Evolutionary conservation across 2,888 invertebrate species (phyloP), one percentile per base, ranked within the genome.

Genomic region (Hypselothyrea guttata): DNA sequence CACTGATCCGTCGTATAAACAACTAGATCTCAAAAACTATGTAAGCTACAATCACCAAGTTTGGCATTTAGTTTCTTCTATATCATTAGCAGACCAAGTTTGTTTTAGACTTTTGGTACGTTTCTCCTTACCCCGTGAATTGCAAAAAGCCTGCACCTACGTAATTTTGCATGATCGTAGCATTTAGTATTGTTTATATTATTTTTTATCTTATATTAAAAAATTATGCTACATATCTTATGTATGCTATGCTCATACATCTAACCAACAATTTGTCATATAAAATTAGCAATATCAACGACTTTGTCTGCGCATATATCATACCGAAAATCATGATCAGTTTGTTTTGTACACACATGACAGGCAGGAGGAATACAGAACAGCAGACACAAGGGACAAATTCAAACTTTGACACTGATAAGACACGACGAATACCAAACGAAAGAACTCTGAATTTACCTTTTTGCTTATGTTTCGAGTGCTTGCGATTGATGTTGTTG

Each of bases 371-470:
- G 34, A 49, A 65, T 65, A 31, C 11, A 18, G 31, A 37, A 45
- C n/a, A 35, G 15, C 3, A 4, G 27, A 45, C 7, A 41, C 12
- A 30, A 46, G 31, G 46, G 27, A 35, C 68, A 56, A 57, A 57
- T 58, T 46, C 58, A 52, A 77, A 62, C 63, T 62, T 67, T 70
- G 72, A 70, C 69, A 64, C 55, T 70, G 75, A 82, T 71, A 76
- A 71, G 71, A 71, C 65, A 61, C 68, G 71, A 71, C 57, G 44
- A 38, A 62, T 59, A 58, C 45, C 52, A 46, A 65, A 47, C 37
- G 16, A 37, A 22, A 40, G 18, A 22, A 22, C 22, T 22, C 22
- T 22, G 22, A 22, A 22, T 37, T 51, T 64, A 61, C 52, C 63
- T 44, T 27, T 49, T n/a, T 49, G 28, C 35, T 57, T 33, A 30